A percentile compares a stretch with the other conserved stretches of the same genome.
Conservation (phyloP, 2,113 vertebrate genomes). For the Dicerorhinus sumatrensis region DNA sequence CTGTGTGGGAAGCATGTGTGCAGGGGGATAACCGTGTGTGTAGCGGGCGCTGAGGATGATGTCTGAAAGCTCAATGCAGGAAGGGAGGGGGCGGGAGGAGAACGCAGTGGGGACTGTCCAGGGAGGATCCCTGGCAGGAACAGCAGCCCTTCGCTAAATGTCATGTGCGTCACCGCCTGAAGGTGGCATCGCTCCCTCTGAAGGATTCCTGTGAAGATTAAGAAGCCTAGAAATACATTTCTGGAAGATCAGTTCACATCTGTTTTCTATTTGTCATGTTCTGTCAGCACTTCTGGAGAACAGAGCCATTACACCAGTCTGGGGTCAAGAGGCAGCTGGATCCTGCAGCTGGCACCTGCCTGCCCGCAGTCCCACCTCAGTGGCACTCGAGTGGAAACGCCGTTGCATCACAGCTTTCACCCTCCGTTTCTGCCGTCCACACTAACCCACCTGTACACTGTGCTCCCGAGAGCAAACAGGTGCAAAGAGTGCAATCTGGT, state of each 20-base stretch:
- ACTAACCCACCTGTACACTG: neutral
- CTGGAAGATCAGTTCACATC: slow-evolving; percentile 71
- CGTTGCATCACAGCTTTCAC: neutral
- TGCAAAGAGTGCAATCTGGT: neutral
- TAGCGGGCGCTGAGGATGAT: too few species aligned
- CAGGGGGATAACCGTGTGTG: neutral
- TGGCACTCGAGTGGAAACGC: neutral
- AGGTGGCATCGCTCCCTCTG: slow-evolving; percentile 26
- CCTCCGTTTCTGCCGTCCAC: neutral
- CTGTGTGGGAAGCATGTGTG: neutral
- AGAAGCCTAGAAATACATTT: slow-evolving; percentile 53
- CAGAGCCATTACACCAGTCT: slow-evolving; percentile 59
- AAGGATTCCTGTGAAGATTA: neutral
- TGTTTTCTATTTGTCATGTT: slow-evolving; percentile 74
- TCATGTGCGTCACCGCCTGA: neutral
- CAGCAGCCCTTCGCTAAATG: neutral
- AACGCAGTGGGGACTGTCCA: accelerated
- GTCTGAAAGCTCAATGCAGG: neutral
- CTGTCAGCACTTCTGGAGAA: slow-evolving; percentile 78
- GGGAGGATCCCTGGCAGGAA: neutral
- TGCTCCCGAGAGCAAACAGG: slow-evolving; percentile 7
- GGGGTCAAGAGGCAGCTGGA: slow-evolving; percentile 32
- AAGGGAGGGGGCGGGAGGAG: neutral
- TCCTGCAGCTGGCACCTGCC: neutral
- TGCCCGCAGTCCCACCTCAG: neutral